Base-by-base conservation (phyloP, 2,888 invertebrate genomes). In the Malthinus flaveolus region DNA sequence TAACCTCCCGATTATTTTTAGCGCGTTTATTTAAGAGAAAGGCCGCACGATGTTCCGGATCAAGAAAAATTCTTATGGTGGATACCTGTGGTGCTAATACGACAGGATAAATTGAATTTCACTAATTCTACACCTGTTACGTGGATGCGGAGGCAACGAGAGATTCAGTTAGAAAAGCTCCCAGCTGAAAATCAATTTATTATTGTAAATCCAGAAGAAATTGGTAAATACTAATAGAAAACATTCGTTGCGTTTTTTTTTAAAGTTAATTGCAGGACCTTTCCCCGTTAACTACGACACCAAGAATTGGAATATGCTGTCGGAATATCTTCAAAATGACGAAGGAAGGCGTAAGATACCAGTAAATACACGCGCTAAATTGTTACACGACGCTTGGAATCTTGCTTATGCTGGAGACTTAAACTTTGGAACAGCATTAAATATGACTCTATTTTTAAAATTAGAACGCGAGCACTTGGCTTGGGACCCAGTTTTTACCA, bases 281-380 rank as follows among this genome's bases (percentile, higher is more conserved):
- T 92, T 87, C 78, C 89, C 91, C 3, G 93, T 93, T 0, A 92
- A 92, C 72, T 93, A 93, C 71, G 93, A 93, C 69, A 73, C 79
- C 5, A 79, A 82, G 35, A 93, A 92, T 73, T 93, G 93, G 93
- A 84, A 87, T 61, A 82, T 90, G 67, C 76, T 93, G 4, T 84
- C 89, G 0, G 76, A 82, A 23, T 91, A 82, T 71, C 79, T 92
- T 0, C 81, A 80, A 66, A 84, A 83, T 58, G 79, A 84, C 49
- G 75, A 79, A 10, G 79, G 82, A 2, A 78, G 87, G 0, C 74
- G 76, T 0, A 77, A 71, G 9, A 87, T 91, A 56, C 90, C 91
- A 0, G 86, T 87, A 9, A 81, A 88, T 60, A 90, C 91, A 0
- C 81, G 90, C 35, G 89, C 90, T 0, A 90, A 91, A 71, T 78